phyloP scores from a whole-genome alignment of 2,113 vertebrate species.

The Ophiodon elongatus region DNA sequence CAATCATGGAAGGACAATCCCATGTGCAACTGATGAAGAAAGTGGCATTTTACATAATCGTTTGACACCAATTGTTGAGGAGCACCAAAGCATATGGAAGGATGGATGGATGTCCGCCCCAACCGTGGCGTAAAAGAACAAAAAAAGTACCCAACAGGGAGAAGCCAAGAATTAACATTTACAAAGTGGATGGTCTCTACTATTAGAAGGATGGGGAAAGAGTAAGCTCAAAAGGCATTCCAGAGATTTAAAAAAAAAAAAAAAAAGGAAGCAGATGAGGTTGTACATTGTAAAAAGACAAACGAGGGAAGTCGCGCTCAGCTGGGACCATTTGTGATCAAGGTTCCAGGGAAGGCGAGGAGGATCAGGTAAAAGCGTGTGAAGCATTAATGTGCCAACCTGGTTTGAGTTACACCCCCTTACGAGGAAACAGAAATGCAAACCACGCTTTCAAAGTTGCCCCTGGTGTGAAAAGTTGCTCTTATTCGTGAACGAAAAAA shows the following conservation, averaged over 20 bases:
- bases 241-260: background rate
- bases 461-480: conserved; percentile 15
- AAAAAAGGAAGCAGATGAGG: background rate
- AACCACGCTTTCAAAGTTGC: conserved; percentile 37
- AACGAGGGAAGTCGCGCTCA: background rate
- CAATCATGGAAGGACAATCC: background rate
- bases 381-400: conserved; percentile 54
- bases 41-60: background rate
- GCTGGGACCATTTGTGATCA: conserved; percentile 5
- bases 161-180: background rate
- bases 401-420: conserved; percentile 48
- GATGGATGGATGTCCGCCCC: background rate
- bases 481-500: conserved; percentile 31
- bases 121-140: background rate
- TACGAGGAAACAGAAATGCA: background rate
- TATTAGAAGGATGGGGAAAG: background rate
- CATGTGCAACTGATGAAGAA: background rate
- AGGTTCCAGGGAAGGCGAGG: conserved; percentile 5
- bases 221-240: background rate
- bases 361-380: conserved; percentile 24
- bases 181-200: background rate
- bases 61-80: background rate
- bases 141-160: background rate
- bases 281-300: background rate
- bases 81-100: background rate